Base-by-base conservation (phyloP, 2,888 invertebrate species). In the Endotricha flammealis region DNA sequence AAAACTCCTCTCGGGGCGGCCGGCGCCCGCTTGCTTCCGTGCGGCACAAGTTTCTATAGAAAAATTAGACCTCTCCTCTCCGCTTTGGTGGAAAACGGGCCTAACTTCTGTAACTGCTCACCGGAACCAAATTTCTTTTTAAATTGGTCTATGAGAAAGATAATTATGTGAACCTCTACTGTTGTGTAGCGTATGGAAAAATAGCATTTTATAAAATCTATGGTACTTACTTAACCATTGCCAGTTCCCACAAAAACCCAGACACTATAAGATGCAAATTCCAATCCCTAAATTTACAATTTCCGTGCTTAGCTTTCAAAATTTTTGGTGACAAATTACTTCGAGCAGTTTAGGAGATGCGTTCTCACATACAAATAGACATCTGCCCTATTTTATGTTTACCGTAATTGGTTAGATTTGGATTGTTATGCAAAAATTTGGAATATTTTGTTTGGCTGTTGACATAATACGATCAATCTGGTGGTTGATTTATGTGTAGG, bases 401-500 rank as follows among this genome's bases (percentile, higher is more conserved):
- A 74, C 79, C 80, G 58, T 78, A 75, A 81, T 78, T 78, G 78
- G 74, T 71, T 61, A 64, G 68, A 69, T 71, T 70, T 68, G 64
- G 55, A 74, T 79, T 83, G 67, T 85, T 62, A 86, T 86, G 86
- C 76, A 76, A 85, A n/a, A 85, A 64, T 62, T 59, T 56, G 50
- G 41, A n/a, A 16, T 59, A 71, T 78, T 81, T 64, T 73, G 70
- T 72, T 78, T 72, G 78, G 72, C 76, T 82, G 83, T 83, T 85
- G 86, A 82, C 81, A 85, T 85, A 85, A 85, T 83, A 83, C 78
- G 77, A 83, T 82, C 83, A 80, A 82, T 83, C 74, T 71, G 64
- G 51, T 66, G 71, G 70, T 75, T 80, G 79, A 82, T 80, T 79
- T 81, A 72, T 71, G 47, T 42, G 16, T 48, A 62, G 57, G 39